Percentiles rank a stretch among this genome's conserved stretches.
Conservation (phyloP, 2,888 invertebrate species). For the Yponomeuta plumbellus region DNA sequence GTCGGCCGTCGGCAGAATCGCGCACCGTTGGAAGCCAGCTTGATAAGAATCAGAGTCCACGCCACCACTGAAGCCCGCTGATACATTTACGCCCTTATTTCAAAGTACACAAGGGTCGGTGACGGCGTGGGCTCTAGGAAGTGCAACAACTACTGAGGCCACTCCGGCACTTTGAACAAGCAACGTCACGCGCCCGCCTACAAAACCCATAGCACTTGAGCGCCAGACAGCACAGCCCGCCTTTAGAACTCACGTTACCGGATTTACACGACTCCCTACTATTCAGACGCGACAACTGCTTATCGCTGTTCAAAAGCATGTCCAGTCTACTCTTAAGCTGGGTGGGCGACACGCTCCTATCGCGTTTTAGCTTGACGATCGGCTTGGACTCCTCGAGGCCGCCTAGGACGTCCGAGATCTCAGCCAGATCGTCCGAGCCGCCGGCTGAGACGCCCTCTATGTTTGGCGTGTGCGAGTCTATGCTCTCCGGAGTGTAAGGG, state of each 20-base stretch:
- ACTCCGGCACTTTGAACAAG: constrained; percentile 43
- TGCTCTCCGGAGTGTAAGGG: constrained; percentile 90
- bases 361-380: constrained; percentile 40
- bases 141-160: constrained; percentile 52
- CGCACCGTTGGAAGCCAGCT: too few relatives aligned
- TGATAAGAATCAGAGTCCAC: too few relatives aligned
- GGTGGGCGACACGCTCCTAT: constrained; percentile 77
- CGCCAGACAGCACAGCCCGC: constrained; percentile 58
- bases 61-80: too few relatives aligned
- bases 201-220: constrained; percentile 66
- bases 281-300: constrained; percentile 49
- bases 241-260: constrained; percentile 41
- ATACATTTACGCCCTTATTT: too few relatives aligned
- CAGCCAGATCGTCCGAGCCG: constrained; percentile 44
- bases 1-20: too few relatives aligned
- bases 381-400: constrained; percentile 32
- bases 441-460: constrained; percentile 53
- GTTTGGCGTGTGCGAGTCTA: constrained; percentile 84
- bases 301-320: constrained; percentile 50
- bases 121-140: constrained; percentile 26
- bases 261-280: constrained; percentile 63
- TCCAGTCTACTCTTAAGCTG: constrained; percentile 79
- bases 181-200: constrained; percentile 51
- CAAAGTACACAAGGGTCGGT: neutral
- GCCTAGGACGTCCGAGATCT: constrained; percentile 45